Percentiles rank a stretch among this genome's conserved stretches.
phyloP scores from a whole-genome alignment of 1,140 invertebrate genomes.

The Apocrypta bakeri region DNA sequence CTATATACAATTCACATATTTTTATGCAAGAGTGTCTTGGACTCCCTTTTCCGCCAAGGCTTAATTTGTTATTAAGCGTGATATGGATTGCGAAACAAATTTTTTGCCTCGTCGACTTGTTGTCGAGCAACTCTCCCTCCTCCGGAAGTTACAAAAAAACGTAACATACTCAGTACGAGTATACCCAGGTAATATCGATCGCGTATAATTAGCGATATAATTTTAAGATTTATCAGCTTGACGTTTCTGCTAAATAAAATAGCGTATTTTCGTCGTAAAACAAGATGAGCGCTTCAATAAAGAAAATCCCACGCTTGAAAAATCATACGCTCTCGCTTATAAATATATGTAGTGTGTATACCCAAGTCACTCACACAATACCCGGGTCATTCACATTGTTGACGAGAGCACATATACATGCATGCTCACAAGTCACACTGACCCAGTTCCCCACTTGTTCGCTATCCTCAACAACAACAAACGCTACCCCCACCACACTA shows the following conservation, averaged over 20 bases:
- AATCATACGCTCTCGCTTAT: not conserved
- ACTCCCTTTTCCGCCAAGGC: not conserved
- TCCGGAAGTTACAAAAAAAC: too few species aligned
- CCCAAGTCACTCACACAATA: not conserved
- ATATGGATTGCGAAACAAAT: not conserved
- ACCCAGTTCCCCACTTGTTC: slow-evolving; percentile 23
- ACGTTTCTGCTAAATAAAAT: not conserved
- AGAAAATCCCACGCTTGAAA: not conserved
- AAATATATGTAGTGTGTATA: too few species aligned
- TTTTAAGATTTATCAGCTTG: not conserved
- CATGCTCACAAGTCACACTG: slow-evolving; percentile 3
- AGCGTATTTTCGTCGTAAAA: not conserved
- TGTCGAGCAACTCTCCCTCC: too few species aligned
- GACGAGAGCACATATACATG: not conserved
- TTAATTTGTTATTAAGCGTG: not conserved
- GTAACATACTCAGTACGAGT: too few species aligned
- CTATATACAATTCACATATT: not conserved
- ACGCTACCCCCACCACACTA: not conserved
- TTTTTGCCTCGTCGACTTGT: too few species aligned
- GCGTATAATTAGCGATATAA: not conserved
- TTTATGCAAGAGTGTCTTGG: not conserved
- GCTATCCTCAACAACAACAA: slow-evolving; percentile 6
- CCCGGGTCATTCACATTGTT: not conserved
- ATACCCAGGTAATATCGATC: too few species aligned
- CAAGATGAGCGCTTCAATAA: not conserved